Conservation (phyloP, 2,113 vertebrate genomes). For the Lipotes vexillifer region DNA sequence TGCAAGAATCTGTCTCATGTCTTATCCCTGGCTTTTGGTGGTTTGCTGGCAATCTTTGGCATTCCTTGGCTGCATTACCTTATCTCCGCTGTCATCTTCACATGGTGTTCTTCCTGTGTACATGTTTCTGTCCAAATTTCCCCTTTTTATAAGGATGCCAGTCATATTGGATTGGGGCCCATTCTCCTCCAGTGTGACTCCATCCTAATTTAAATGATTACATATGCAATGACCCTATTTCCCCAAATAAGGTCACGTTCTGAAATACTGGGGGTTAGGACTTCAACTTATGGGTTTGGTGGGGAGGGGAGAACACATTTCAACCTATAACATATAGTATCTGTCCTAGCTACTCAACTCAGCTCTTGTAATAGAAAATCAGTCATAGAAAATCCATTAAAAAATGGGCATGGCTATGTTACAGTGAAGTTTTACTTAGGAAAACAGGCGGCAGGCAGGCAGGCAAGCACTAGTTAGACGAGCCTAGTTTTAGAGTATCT, state of each 20-base stretch:
- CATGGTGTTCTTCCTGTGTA: not conserved
- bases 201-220: constrained; percentile 5
- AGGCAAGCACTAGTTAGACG: not conserved
- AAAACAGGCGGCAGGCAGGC: not conserved
- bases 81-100: not conserved
- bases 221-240: not conserved
- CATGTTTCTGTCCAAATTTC: not conserved
- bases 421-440: not conserved
- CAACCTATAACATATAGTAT: not conserved
- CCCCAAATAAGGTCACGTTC: not conserved
- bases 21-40: not conserved
- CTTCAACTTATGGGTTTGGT: not conserved
- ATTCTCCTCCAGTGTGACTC: not conserved
- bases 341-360: not conserved
- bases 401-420: not conserved
- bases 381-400: not conserved
- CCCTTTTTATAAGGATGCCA: not conserved
- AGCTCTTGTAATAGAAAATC: not conserved
- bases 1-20: not conserved
- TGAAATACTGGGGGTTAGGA: not conserved
- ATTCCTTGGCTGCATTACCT: not conserved
- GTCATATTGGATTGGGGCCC: not conserved
- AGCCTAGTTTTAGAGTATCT: not conserved
- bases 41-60: too few relatives aligned
- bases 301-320: not conserved